Percentiles rank a stretch among this genome's conserved stretches.
phyloP scores from a whole-genome alignment of 2,888 invertebrate species.

The Macrophya annulata region DNA sequence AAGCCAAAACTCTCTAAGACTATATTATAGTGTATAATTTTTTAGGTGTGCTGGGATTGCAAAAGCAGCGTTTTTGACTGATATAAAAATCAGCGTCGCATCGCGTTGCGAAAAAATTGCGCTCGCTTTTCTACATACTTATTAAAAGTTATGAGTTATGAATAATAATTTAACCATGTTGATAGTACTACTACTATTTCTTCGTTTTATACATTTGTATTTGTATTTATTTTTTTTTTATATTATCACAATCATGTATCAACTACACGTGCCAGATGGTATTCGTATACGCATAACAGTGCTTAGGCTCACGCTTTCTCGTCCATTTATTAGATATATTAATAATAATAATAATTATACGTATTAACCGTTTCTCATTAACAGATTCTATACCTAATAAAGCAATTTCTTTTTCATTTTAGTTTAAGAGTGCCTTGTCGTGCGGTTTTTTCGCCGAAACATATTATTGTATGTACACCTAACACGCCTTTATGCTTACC shows the following conservation, averaged over 20 bases:
- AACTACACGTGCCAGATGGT: not conserved
- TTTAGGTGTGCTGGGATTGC: not conserved
- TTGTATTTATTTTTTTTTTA: slow-evolving; percentile 20
- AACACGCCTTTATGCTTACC: slow-evolving; percentile 49
- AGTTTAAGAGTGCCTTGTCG: slow-evolving; percentile 45
- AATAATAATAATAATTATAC: not conserved
- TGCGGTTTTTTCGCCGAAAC: slow-evolving; percentile 30
- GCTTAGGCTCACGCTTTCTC: not conserved
- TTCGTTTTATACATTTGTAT: slow-evolving; percentile 51
- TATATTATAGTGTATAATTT: slow-evolving; percentile 3
- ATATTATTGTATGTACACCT: slow-evolving; percentile 20
- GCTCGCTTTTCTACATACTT: slow-evolving; percentile 12
- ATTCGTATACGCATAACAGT: not conserved
- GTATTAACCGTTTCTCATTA: not conserved
- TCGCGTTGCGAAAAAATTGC: not conserved
- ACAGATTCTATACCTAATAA: not conserved
- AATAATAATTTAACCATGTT: not conserved
- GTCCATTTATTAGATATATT: not conserved
- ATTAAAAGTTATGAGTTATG: not conserved
- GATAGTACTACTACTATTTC: slow-evolving; percentile 5
- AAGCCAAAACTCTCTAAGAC: slow-evolving; percentile 37
- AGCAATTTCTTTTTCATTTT: not conserved
- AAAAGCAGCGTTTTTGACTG: not conserved
- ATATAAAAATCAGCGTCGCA: not conserved
- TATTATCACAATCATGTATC: not conserved